Evolutionary conservation across 1,140 invertebrate species (phyloP), one percentile per base, ranked within the genome.

Genomic region (Nebria ingens): DNA sequence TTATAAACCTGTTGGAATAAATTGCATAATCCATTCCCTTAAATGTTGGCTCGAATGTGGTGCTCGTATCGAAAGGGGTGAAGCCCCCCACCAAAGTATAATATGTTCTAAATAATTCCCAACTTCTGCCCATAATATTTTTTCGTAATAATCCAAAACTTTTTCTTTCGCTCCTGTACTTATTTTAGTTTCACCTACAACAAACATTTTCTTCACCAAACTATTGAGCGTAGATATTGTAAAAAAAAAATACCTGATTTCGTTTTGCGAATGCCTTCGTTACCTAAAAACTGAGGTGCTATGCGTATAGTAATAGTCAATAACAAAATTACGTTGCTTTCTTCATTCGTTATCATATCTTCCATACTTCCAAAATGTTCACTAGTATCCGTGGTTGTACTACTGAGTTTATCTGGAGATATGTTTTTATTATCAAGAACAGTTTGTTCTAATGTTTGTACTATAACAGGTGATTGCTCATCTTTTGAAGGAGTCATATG

Each of bases 51-150:
- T 83, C 17, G 82, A 79, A 55, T 79, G 79, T 13, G 84, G 78
- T 53, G 81, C 77, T 58, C 80, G 77, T 29, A 76, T 77, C 17
- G 83, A 81, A 3, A 87, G 71, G 0, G 84, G 81, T 56, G 78
- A 80, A 1, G 79, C 68, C 3, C 82, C 82, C 86, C 86, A 89
- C 86, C 86, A 89, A 1, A 89, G 71, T n/a, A 89, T 72, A 2
- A 87, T 80, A 59, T 89, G 85, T 64, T 89, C 86, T 49, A 87
- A 68, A 64, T 80, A 85, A 40, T 79, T 79, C 2, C 85, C 86
- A 2, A 87, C 79, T 58, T 86, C 80, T 1, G 81, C 81, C 86
- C 86, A 89, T 15, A 86, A 65, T 3, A 79, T 68, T 59, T 79
- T 74, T 59, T 81, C 71, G 52, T 83, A 83, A 53, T 79, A 80